Base-by-base conservation (phyloP, 1,140 invertebrate genomes). In the Achatina immaculata region DNA sequence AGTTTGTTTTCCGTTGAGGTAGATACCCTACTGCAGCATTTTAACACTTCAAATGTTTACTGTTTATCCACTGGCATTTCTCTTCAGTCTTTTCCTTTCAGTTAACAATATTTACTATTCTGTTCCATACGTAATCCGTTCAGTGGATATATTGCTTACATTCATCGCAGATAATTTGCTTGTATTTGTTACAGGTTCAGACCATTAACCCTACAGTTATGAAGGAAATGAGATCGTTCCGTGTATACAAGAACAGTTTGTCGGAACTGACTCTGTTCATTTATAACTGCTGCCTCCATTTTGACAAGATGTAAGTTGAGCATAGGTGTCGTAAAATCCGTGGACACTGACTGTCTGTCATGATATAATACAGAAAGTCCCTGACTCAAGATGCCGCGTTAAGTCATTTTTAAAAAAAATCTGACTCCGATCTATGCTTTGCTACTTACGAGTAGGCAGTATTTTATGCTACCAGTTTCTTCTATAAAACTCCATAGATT, bases 241-340 rank as follows among this genome's bases (percentile, higher is more conserved):
- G 88, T 4, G 86, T 87, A 69, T 89, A 89, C 83, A 88, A 86
- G 75, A 86, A 88, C 83, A 86, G 78, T 21, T 76, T 87, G 16
- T 83, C 86, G 1, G 87, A 89, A 55, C 80, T 89, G 16, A 85
- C 88, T 11, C 79, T 89, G 1, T 89, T 89, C 66, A 81, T 89
- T 4, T 88, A 88, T 82, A 89, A 89, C 82, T 88, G 85, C 36
- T 88, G 88, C 66, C 83, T 86, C 11, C 88, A 89, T 68, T 87
- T 85, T 55, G 88, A 89, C 55, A 88, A 85, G 81, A 83, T 89
- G 87, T 89, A 82, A 83, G 85, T 84, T 31, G 38, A 6, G 24
- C 11, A 14, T 34, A 14, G 24, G 19, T 55, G 48, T 45, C 31
- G 36, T n/a, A n/a, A n/a, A n/a, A n/a, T n/a, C n/a, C n/a, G n/a